Conservation (phyloP, 2,113 vertebrate genomes). For the Asarcornis scutulata region DNA sequence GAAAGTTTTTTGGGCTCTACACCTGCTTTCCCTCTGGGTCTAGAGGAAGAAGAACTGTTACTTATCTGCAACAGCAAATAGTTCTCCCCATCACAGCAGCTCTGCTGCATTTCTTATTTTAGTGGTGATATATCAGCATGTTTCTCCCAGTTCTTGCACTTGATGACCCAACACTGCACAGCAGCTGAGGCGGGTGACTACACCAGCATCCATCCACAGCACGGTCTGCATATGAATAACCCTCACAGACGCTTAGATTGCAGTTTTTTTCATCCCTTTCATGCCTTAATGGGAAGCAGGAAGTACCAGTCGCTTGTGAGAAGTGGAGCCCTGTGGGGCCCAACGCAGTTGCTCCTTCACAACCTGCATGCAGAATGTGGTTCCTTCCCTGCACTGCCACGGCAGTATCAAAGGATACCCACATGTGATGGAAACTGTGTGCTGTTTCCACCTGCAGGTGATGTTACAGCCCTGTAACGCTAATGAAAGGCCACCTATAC, state of each 20-base stretch:
- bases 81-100: background rate
- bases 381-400: background rate
- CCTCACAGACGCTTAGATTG: background rate
- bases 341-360: background rate
- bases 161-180: background rate
- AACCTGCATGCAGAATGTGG: background rate
- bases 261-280: background rate
- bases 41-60: background rate
- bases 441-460: background rate
- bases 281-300: background rate
- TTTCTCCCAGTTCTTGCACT: background rate
- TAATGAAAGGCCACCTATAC: conserved; percentile 45
- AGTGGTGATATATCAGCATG: background rate
- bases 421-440: conserved; percentile 10
- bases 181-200: background rate
- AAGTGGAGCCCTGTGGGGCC: background rate
- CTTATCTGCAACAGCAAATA: background rate
- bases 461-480: background rate
- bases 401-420: conserved; percentile 35
- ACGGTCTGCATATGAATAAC: background rate
- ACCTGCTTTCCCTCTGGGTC: background rate
- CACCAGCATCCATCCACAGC: background rate
- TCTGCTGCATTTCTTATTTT: background rate
- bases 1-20: background rate
- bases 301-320: background rate